Evolutionary conservation across 2,113 vertebrate species (phyloP).

Genomic region (Ploceus nigricollis): DNA sequence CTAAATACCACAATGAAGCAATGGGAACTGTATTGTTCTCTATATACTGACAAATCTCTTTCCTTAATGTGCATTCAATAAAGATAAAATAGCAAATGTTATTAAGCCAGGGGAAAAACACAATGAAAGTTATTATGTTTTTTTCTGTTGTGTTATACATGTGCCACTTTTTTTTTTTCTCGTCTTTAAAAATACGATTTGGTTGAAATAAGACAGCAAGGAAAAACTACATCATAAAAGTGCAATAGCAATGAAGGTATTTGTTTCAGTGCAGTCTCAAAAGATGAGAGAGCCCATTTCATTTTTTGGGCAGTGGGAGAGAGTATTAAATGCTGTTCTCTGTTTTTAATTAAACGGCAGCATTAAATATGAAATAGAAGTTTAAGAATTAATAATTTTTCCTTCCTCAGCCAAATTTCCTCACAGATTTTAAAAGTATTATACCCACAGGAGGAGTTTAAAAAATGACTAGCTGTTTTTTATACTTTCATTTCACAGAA

Average conservation of each 20-base stretch:
- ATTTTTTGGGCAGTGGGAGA: neutral
- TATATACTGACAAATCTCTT: neutral
- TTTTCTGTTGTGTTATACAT: neutral
- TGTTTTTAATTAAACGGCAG: slow-evolving; percentile 6
- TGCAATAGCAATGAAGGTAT: neutral
- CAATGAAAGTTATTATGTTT: neutral
- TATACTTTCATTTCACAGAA: neutral
- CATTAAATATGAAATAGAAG: slow-evolving; percentile 2
- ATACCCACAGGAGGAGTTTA: neutral
- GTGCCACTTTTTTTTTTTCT: neutral
- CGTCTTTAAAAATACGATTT: neutral
- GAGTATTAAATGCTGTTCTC: neutral
- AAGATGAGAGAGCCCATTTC: neutral
- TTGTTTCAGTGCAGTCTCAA: neutral
- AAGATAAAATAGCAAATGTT: slow-evolving; percentile 16
- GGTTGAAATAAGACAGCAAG: neutral
- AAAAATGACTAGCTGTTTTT: neutral
- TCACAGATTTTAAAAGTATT: neutral
- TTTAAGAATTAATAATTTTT: slow-evolving; percentile 7
- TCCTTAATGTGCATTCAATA: neutral
- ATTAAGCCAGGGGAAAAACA: neutral
- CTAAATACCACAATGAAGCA: neutral
- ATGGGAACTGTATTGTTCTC: neutral
- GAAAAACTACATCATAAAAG: neutral
- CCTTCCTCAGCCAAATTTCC: neutral